A percentile compares a stretch with the other conserved stretches of the same genome.
Conservation (phyloP, 1,140 invertebrate genomes). For the Sarcophaga bullata region DNA sequence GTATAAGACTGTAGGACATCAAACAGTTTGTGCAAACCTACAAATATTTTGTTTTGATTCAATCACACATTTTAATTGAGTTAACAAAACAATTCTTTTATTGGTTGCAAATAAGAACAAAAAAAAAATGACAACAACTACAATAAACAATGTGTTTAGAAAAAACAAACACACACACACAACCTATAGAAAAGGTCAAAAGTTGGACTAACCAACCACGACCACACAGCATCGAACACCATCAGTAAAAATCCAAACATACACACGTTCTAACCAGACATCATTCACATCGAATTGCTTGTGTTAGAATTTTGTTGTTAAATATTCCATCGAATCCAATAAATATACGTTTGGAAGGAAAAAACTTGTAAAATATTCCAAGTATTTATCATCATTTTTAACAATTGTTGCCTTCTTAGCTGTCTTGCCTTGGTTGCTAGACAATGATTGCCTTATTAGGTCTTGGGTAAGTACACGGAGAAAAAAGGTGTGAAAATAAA, state of each 20-base stretch:
- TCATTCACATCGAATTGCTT: not conserved
- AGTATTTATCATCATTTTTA: not conserved
- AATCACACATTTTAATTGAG: not conserved
- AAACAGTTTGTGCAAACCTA: too few species aligned
- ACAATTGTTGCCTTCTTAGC: not conserved
- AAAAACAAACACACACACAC: not conserved
- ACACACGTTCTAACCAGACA: not conserved
- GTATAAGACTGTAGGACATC: too few species aligned
- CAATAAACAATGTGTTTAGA: too few species aligned
- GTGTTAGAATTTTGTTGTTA: not conserved
- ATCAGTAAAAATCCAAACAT: too few species aligned
- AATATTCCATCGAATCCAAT: constrained; percentile 1
- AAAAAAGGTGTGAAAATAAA: not conserved
- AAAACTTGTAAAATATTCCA: constrained; percentile 10
- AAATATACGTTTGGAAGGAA: not conserved
- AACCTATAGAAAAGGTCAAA: not conserved
- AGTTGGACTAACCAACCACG: not conserved
- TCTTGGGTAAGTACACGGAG: not conserved
- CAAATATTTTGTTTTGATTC: too few species aligned
- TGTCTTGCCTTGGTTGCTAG: not conserved
- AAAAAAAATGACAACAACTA: not conserved
- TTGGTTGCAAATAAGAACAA: not conserved
- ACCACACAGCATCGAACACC: not conserved
- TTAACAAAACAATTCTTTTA: constrained; percentile 1
- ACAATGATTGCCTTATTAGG: not conserved